These are phyloP conservation scores for Hippolais icterina DNA, from an alignment of 2,113 vertebrate genomes.

Conservation along the genomic window DNA sequence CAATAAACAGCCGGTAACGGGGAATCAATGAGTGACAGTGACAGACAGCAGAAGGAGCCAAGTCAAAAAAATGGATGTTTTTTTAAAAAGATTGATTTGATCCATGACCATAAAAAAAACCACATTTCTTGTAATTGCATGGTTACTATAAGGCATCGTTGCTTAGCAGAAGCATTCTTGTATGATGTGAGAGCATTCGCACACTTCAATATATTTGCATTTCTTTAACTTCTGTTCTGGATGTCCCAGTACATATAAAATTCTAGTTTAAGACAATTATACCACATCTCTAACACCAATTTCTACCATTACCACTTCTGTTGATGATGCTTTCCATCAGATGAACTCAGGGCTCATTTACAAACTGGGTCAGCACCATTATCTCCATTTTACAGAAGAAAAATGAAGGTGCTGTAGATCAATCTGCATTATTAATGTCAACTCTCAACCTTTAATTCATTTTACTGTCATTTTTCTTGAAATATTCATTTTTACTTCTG, in stretches of 20 bases:
- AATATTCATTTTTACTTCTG: slow-evolving; percentile 59
- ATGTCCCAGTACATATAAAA: background rate
- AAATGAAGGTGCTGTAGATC: slow-evolving; percentile 50
- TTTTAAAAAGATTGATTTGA: background rate
- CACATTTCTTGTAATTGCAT: background rate
- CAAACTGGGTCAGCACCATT: slow-evolving; percentile 39
- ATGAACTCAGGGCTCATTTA: slow-evolving; percentile 38
- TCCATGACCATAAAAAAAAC: background rate
- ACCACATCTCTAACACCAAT: background rate
- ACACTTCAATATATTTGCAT: background rate
- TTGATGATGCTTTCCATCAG: background rate
- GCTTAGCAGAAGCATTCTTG: background rate
- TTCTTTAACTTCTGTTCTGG: background rate
- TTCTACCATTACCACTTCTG: background rate
- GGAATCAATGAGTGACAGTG: background rate
- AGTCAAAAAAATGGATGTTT: background rate
- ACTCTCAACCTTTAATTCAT: slow-evolving; percentile 54
- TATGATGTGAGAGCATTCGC: background rate
- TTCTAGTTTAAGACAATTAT: background rate
- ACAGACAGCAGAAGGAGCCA: background rate
- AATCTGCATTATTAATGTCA: slow-evolving; percentile 59
- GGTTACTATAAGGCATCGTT: background rate
- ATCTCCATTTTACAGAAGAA: slow-evolving; percentile 50
- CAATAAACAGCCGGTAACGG: background rate
- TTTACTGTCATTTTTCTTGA: slow-evolving; percentile 55